These are phyloP conservation scores for Patella pellucida DNA, from an alignment of 2,888 invertebrate species.

Conservation along the genomic window DNA sequence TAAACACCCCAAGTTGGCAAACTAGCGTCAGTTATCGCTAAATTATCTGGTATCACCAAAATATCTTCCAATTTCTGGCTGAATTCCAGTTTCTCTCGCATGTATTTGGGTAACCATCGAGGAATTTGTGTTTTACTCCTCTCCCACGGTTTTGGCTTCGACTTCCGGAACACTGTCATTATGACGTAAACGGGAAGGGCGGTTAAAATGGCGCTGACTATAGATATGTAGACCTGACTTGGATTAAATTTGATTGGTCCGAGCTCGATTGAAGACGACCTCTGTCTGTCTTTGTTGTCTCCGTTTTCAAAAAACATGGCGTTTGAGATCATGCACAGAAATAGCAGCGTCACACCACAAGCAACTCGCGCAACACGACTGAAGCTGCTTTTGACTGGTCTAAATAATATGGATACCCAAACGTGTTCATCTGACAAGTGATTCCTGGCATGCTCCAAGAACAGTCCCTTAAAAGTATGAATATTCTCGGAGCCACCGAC, in stretches of 20 bases:
- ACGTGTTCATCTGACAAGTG: constrained; percentile 49
- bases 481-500: constrained; percentile 44
- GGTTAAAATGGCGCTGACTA: constrained; percentile 43
- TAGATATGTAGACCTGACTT: constrained; percentile 42
- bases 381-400: constrained; percentile 45
- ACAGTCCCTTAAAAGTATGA: constrained; percentile 45
- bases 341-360: constrained; percentile 42
- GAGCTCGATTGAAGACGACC: constrained; percentile 36
- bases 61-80: constrained; percentile 4
- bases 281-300: constrained; percentile 36
- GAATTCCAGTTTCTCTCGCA: neutral
- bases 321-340: constrained; percentile 50
- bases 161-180: constrained; percentile 45
- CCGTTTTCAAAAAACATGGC: constrained; percentile 43
- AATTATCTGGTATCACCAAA: constrained; percentile 1
- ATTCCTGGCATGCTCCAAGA: constrained; percentile 43
- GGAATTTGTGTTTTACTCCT: neutral
- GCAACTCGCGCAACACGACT: constrained; percentile 43
- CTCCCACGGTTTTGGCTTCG: constrained; percentile 30
- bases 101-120: neutral
- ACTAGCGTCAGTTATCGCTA: constrained; percentile 20
- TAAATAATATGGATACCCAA: constrained; percentile 47
- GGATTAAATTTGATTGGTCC: constrained; percentile 46
- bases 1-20: constrained; percentile 39
- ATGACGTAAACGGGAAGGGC: constrained; percentile 39